Evolutionary conservation across 1,140 invertebrate genomes (phyloP).

Genomic region (Brachystomella parvula): DNA sequence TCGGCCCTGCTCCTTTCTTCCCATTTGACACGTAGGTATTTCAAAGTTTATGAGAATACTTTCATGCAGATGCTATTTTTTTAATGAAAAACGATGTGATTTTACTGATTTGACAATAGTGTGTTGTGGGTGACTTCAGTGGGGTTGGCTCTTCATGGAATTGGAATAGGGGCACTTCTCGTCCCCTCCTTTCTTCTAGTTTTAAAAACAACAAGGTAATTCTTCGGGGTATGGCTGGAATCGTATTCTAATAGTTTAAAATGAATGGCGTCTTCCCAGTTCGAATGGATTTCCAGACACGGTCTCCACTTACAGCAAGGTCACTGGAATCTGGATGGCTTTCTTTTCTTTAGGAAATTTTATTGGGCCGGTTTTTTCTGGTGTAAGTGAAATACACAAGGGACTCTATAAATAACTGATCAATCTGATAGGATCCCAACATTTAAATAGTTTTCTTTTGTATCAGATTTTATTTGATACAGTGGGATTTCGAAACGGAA

Average conservation of each 20-base stretch:
- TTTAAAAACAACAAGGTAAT: background rate
- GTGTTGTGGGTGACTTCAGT: slow-evolving; percentile 57
- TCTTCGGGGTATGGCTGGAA: background rate
- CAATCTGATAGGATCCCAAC: background rate
- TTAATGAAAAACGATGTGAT: slow-evolving; percentile 15
- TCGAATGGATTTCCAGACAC: slow-evolving; percentile 43
- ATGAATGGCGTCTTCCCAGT: slow-evolving; percentile 14
- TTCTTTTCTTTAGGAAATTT: slow-evolving; percentile 44
- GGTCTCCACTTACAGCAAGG: slow-evolving; percentile 44
- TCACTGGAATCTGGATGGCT: slow-evolving; percentile 45
- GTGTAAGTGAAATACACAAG: slow-evolving; percentile 47
- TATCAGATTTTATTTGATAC: slow-evolving; percentile 56
- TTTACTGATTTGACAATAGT: slow-evolving; percentile 45
- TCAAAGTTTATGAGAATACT: background rate
- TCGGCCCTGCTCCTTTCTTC: slow-evolving; percentile 68
- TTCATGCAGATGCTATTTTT: background rate
- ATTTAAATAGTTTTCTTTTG: background rate
- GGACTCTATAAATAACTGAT: background rate
- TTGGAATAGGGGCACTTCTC: slow-evolving; percentile 60
- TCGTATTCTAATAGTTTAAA: background rate
- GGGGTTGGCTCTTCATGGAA: slow-evolving; percentile 64
- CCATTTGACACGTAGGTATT: slow-evolving; percentile 49
- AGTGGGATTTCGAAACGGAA: slow-evolving; percentile 61
- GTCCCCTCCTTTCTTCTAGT: background rate
- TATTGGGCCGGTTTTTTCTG: slow-evolving; percentile 46